Conservation (phyloP, 2,888 invertebrate species). For the Pollenia amentaria region DNA sequence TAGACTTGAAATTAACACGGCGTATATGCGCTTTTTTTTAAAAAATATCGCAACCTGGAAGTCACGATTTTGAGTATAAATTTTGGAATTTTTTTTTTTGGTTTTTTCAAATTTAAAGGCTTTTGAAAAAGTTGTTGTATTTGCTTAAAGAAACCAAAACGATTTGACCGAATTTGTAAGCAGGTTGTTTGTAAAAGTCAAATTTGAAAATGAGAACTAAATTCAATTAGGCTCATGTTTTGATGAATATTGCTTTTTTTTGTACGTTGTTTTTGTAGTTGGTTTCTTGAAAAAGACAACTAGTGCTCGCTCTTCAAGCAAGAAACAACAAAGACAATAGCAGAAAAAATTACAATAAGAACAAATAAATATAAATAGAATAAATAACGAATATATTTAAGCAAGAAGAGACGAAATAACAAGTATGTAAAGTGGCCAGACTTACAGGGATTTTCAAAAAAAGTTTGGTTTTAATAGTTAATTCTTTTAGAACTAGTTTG, state of each 20-base stretch:
- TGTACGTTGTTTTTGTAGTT: constrained; percentile 38
- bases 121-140: constrained; percentile 49
- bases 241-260: constrained; percentile 37
- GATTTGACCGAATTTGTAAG: constrained; percentile 59
- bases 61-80: neutral
- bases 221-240: constrained; percentile 74
- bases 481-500: neutral
- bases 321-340: constrained; percentile 36
- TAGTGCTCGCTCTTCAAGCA: constrained; percentile 24
- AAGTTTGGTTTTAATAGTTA: neutral
- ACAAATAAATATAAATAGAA: constrained; percentile 34
- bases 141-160: constrained; percentile 46
- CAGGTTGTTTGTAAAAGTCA: constrained; percentile 68
- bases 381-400: constrained; percentile 51
- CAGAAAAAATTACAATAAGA: constrained; percentile 9
- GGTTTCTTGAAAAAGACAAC: constrained; percentile 45
- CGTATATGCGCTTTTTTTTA: constrained; percentile 59
- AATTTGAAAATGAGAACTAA: constrained; percentile 75
- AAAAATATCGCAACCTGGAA: neutral
- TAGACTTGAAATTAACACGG: constrained; percentile 29
- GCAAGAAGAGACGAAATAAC: constrained; percentile 25
- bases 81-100: neutral
- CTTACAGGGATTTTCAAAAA: neutral
- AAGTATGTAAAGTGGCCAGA: constrained; percentile 15
- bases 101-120: constrained; percentile 13